A percentile compares a stretch with the other conserved stretches of the same genome.
phyloP scores from a whole-genome alignment of 2,888 invertebrate species.

The Ptychoptera albimana region DNA sequence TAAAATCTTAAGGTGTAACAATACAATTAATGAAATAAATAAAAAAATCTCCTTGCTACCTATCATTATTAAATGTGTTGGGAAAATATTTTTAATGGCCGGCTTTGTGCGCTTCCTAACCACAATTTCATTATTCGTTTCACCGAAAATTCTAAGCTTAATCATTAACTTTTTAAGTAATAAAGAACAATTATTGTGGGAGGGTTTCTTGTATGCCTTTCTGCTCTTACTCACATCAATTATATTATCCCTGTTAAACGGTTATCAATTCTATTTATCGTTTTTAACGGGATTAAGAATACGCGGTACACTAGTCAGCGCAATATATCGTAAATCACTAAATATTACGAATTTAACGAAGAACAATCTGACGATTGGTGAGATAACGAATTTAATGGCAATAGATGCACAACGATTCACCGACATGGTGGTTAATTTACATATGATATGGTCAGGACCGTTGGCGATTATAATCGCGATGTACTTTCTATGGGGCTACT shows the following conservation, averaged over 20 bases:
- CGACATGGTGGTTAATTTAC: conserved; percentile 15
- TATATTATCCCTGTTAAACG: conserved; percentile 32
- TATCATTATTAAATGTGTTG: neutral
- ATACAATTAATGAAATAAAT: conserved; percentile 13
- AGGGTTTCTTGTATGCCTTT: conserved; percentile 34
- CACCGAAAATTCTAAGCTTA: conserved; percentile 10
- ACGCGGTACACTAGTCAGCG: conserved; percentile 30
- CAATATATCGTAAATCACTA: conserved; percentile 32
- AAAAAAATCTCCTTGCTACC: neutral
- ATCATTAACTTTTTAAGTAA: conserved; percentile 5
- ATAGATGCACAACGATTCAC: conserved; percentile 19
- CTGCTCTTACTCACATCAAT: conserved; percentile 31
- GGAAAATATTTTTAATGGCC: neutral
- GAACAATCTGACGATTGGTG: conserved; percentile 18
- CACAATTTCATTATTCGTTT: neutral
- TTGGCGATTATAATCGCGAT: conserved; percentile 29
- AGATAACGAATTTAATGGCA: conserved; percentile 23
- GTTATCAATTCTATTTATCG: conserved; percentile 35
- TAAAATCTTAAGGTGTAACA: too few species aligned
- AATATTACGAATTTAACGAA: conserved; percentile 14
- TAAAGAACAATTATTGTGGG: conserved; percentile 25
- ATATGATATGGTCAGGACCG: conserved; percentile 21
- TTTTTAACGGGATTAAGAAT: conserved; percentile 37
- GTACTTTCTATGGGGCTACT: conserved; percentile 15
- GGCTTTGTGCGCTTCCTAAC: neutral